A percentile compares a stretch with the other conserved stretches of the same genome.
These are phyloP conservation scores for Cryptocheilus praepositus DNA, from an alignment of 2,888 invertebrate species.

Conservation along the genomic window DNA sequence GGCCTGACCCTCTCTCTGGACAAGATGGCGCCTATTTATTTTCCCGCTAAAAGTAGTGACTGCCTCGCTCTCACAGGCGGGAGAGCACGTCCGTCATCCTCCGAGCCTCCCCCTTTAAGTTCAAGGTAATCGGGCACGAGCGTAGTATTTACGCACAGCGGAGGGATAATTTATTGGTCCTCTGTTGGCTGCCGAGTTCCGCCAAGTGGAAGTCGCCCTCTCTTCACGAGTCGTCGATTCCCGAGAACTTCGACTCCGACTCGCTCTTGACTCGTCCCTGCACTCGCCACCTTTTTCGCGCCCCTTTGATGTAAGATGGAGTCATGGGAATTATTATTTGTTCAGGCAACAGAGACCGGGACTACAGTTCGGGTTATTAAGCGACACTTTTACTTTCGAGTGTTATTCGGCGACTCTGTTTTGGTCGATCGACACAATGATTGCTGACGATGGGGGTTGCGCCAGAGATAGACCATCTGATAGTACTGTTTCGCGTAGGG, in stretches of 20 bases:
- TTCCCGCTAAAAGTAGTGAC: constrained; percentile 48
- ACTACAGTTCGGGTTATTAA: no score
- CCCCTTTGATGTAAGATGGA: not conserved
- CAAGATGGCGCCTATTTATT: constrained; percentile 54
- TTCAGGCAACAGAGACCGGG: no score
- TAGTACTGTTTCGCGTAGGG: no score
- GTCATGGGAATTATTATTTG: no score
- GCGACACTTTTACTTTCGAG: no score
- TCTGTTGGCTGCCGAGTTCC: constrained; percentile 21
- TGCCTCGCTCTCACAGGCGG: constrained; percentile 14
- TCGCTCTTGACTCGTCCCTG: not conserved
- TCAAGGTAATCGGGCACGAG: constrained; percentile 51
- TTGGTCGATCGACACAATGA: no score
- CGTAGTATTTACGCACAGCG: constrained; percentile 43
- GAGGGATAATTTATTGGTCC: constrained; percentile 41
- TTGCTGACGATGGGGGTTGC: no score
- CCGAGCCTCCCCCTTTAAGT: constrained; percentile 33
- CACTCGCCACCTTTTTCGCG: not conserved
- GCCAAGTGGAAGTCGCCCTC: constrained; percentile 13
- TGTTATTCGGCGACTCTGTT: no score
- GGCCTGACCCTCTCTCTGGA: constrained; percentile 9
- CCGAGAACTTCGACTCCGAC: constrained; percentile 8
- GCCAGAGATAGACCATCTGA: no score
- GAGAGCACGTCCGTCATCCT: constrained; percentile 32
- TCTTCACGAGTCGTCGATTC: constrained; percentile 35